These are phyloP conservation scores for Australoheros scitulus DNA, from an alignment of 2,113 vertebrate genomes.

Conservation along the genomic window DNA sequence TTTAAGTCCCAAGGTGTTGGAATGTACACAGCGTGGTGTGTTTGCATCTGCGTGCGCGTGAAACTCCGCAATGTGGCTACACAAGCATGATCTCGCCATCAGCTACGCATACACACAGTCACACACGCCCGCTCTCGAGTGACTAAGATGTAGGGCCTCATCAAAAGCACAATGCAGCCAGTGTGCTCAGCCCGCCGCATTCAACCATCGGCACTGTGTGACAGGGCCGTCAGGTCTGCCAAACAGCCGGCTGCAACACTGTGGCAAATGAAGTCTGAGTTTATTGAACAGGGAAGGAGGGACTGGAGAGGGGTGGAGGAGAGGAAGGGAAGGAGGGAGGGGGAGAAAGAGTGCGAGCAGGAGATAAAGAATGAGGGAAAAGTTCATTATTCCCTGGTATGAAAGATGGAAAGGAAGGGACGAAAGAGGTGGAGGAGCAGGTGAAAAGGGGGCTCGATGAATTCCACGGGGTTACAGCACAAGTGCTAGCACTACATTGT, in stretches of 20 bases:
- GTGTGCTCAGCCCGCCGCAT: slow-evolving; percentile 60
- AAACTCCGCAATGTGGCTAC: not conserved
- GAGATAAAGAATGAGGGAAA: slow-evolving; percentile 45
- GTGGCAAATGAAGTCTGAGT: slow-evolving; percentile 63
- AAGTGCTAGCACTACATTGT: not conserved
- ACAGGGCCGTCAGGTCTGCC: slow-evolving; percentile 59
- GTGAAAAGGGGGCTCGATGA: not conserved
- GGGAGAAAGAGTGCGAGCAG: not conserved
- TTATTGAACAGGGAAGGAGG: slow-evolving; percentile 62
- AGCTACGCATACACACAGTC: slow-evolving; percentile 21
- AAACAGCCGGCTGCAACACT: slow-evolving; percentile 65
- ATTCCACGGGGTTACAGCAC: not conserved
- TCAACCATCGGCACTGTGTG: slow-evolving; percentile 53
- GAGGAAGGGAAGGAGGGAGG: not conserved
- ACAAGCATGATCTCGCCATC: not conserved
- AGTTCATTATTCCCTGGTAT: slow-evolving; percentile 43
- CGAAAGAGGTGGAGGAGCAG: not conserved
- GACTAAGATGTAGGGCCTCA: slow-evolving; percentile 65
- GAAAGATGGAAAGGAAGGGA: slow-evolving; percentile 9
- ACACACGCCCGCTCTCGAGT: slow-evolving; percentile 43
- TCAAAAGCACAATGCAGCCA: slow-evolving; percentile 71
- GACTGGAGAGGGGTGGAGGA: not conserved
- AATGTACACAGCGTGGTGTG: not conserved
- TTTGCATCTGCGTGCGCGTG: not conserved
- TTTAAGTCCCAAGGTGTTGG: not conserved